Base-by-base conservation (phyloP, 2,113 vertebrate genomes). In the Ptychochromis oligacanthus region DNA sequence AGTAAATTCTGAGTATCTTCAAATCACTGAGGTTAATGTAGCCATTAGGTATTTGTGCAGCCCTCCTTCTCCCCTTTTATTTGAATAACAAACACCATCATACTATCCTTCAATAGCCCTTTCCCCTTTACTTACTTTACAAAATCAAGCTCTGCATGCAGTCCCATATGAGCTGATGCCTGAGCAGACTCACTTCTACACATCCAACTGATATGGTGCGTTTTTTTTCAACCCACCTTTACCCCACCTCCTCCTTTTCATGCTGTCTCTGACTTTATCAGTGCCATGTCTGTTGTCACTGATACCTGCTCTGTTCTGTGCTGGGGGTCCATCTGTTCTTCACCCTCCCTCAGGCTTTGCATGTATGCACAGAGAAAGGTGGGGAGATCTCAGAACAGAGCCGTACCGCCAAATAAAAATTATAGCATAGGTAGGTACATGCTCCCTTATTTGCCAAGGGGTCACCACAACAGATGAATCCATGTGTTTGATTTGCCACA, bases 1-100 rank as follows among this genome's bases (percentile, higher is more conserved):
- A 97, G 90, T n/a, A n/a, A n/a, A n/a, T n/a, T n/a, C n/a, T n/a
- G n/a, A n/a, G 52, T 61, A 61, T 46, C 6, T 74, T 75, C 3
- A 60, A 43, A 67, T 54, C 31, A 54, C 7, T 65, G n/a, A 5
- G 2, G 24, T n/a, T 46, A 4, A 46, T 46, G 14, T 36, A 36
- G 36, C 8, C 36, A 36, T 36, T 36, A 36, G 36, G 7, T 36
- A 36, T 36, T 36, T 36, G 6, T 36, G 36, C 7, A 31, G 36
- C 36, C 2, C 36, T 8, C 36, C 3, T 36, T 36, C 8, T 36
- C 36, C 36, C 8, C 36, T 36, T 36, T 36, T 36, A 6, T 36
- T 8, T 8, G n/a, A n/a, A n/a, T n/a, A n/a, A n/a, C n/a, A n/a
- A 36, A 36, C 36, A 36, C 36, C 36, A 6, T 36, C 24, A 22